These are phyloP conservation scores for Periparus ater DNA, from an alignment of 2,797 vertebrate genomes.

Conservation along the genomic window DNA sequence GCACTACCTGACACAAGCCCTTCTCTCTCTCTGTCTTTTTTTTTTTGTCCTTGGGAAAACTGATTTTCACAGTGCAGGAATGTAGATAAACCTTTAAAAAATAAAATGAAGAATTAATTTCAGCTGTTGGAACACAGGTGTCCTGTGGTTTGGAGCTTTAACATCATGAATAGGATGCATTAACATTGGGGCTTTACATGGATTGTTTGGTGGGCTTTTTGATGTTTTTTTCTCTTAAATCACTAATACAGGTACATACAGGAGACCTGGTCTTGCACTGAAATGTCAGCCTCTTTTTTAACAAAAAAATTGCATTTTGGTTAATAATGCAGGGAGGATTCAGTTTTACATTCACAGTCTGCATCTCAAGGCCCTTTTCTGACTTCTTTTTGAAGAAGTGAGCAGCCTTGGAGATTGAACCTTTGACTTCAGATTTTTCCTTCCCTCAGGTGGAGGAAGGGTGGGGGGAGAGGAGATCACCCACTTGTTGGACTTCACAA, in stretches of 20 bases:
- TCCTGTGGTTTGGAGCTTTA: not conserved
- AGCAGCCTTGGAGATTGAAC: not conserved
- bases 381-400: not conserved
- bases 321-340: not conserved
- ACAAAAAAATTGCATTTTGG: not conserved
- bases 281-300: not conserved
- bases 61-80: not conserved
- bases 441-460: not conserved
- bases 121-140: not conserved
- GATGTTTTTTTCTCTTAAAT: not conserved
- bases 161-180: not conserved
- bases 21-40: not conserved
- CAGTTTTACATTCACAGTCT: not conserved
- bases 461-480: not conserved
- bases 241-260: not conserved
- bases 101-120: not conserved
- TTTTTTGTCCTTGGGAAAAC: not conserved
- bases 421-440: not conserved
- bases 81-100: not conserved
- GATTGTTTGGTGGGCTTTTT: not conserved
- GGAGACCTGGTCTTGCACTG: not conserved
- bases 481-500: not conserved
- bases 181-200: not conserved
- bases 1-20: slow-evolving; percentile 62
- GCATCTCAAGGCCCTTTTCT: not conserved